Percentiles rank a stretch among this genome's conserved stretches.
These are phyloP conservation scores for Sclerurus mexicanus DNA, from an alignment of 2,113 vertebrate species.

Conservation along the genomic window DNA sequence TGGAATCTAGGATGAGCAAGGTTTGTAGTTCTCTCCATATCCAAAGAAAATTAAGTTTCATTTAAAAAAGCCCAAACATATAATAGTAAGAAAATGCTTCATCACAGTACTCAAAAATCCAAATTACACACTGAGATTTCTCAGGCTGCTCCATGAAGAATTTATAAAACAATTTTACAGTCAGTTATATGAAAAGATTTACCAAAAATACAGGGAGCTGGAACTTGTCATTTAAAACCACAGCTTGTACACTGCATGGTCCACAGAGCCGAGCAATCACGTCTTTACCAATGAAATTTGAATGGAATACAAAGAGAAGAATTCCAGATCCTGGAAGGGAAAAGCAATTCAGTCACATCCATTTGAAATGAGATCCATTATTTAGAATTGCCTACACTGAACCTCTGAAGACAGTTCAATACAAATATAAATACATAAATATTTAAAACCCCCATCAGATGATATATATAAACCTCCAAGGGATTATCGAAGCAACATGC, in stretches of 20 bases:
- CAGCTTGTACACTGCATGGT: conserved; percentile 93
- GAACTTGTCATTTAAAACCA: conserved; percentile 96
- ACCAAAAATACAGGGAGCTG: conserved; percentile 96
- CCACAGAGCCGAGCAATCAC: conserved; percentile 90
- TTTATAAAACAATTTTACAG: not conserved
- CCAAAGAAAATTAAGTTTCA: not conserved
- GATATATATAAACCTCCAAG: not conserved
- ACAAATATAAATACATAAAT: not conserved
- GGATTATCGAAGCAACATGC: not conserved
- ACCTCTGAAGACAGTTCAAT: not conserved
- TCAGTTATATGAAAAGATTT: conserved; percentile 2
- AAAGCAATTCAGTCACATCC: not conserved
- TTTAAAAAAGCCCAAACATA: not conserved
- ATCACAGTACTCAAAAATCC: not conserved
- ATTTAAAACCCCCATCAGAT: not conserved
- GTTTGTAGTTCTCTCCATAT: not conserved
- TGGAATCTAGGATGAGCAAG: not conserved
- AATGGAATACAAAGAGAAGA: conserved; percentile 93
- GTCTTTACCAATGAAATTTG: conserved; percentile 88
- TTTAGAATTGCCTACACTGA: not conserved
- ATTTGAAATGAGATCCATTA: not conserved
- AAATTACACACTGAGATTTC: not conserved
- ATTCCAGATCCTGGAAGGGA: conserved; percentile 84
- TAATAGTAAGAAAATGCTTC: not conserved
- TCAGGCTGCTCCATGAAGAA: not conserved